These are phyloP conservation scores for Frieseomelitta varia DNA, from an alignment of 1,140 invertebrate genomes.

Conservation along the genomic window DNA sequence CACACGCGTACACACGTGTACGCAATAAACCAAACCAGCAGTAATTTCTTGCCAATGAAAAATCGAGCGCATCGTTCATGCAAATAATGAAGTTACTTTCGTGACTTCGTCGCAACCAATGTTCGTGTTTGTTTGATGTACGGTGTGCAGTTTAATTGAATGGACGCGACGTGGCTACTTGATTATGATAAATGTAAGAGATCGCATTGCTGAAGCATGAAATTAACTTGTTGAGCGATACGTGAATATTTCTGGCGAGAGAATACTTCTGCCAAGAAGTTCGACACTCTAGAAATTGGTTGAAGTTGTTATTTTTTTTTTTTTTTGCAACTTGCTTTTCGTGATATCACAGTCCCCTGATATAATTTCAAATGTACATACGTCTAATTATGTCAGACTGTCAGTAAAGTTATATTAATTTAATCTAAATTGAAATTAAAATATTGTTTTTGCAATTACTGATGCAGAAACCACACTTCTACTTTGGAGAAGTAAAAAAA, in stretches of 20 bases:
- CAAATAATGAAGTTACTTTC: constrained; percentile 7
- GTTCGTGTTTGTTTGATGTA: not conserved
- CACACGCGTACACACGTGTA: not conserved
- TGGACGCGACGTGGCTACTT: not conserved
- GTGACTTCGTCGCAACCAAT: not conserved
- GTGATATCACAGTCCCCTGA: too few species aligned
- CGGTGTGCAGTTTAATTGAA: not conserved
- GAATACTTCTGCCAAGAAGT: not conserved
- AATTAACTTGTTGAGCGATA: not conserved
- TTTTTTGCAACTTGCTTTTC: too few species aligned
- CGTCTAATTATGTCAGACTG: too few species aligned
- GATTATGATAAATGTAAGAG: not conserved
- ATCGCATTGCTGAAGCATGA: not conserved
- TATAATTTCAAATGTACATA: too few species aligned
- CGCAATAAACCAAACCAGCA: not conserved
- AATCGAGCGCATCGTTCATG: not conserved
- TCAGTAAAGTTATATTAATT: too few species aligned
- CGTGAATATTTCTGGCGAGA: not conserved
- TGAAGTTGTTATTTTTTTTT: too few species aligned
- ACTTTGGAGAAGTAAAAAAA: too few species aligned
- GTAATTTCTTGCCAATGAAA: not conserved
- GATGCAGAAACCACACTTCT: too few species aligned
- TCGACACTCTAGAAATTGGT: too few species aligned
- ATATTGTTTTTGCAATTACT: too few species aligned
- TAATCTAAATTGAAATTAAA: too few species aligned